A percentile compares a stretch with the other conserved stretches of the same genome.
Evolutionary conservation across 1,140 invertebrate genomes (phyloP).

Genomic region (Cotesia chilonis): DNA sequence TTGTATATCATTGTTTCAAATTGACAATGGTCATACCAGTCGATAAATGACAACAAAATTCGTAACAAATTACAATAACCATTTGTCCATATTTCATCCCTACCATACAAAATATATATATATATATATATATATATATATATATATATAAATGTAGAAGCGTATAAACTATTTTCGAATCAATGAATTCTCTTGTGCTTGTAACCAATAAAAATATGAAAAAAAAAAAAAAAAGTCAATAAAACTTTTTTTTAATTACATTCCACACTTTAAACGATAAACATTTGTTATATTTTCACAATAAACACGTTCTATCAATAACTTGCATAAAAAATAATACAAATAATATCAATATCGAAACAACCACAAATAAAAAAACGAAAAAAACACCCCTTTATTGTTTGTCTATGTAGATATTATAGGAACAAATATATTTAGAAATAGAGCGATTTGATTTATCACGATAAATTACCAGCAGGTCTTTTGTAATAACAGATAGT

Average conservation of each 20-base stretch:
- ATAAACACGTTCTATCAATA: conserved; percentile 5
- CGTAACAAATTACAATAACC: conserved; percentile 22
- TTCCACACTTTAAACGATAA: not conserved
- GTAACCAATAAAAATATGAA: not conserved
- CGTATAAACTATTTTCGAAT: not conserved
- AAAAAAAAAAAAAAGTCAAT: not conserved
- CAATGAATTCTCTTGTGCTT: not conserved
- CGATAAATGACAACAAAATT: not conserved
- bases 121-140: too few relatives aligned
- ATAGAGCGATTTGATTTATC: too few relatives aligned
- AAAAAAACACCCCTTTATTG: not conserved
- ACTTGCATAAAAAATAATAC: not conserved
- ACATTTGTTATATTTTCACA: not conserved
- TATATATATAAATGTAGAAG: not conserved
- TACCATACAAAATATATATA: not conserved
- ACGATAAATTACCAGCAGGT: too few relatives aligned
- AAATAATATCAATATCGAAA: conserved; percentile 4
- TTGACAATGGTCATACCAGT: conserved; percentile 9
- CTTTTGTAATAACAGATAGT: too few relatives aligned
- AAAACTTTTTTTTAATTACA: too few relatives aligned
- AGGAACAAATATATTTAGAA: not conserved
- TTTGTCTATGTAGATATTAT: not conserved
- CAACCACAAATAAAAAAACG: not conserved
- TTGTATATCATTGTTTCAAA: not conserved
- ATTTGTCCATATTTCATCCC: conserved; percentile 9